A percentile compares a stretch with the other conserved stretches of the same genome.
Conservation (phyloP, 2,797 vertebrate species). For the Pachyuromys duprasi region DNA sequence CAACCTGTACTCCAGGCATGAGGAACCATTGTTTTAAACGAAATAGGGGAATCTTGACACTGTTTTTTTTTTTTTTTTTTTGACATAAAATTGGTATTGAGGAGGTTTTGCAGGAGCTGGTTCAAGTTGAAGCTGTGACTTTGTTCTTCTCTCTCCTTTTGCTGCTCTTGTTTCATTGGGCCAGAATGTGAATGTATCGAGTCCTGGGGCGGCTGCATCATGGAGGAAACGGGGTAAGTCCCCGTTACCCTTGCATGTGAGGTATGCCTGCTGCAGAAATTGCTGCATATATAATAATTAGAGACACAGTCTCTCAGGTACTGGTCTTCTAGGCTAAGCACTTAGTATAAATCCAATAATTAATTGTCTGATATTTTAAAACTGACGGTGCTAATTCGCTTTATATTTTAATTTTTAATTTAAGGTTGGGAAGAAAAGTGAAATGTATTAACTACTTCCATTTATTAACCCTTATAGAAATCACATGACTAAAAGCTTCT, state of each 20-base stretch:
- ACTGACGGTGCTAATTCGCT: slow-evolving; percentile 61
- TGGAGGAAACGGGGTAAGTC: slow-evolving; percentile 98
- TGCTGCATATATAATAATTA: slow-evolving; percentile 36
- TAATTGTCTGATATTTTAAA: slow-evolving; percentile 66
- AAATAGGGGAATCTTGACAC: neutral
- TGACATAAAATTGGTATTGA: slow-evolving; percentile 22
- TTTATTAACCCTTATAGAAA: slow-evolving; percentile 61
- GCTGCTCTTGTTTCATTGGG: slow-evolving; percentile 83
- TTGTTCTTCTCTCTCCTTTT: slow-evolving; percentile 65
- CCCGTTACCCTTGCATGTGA: neutral
- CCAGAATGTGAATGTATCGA: slow-evolving; percentile 97
- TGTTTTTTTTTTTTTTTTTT: neutral
- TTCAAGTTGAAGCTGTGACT: slow-evolving; percentile 54
- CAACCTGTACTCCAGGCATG: neutral
- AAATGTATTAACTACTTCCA: slow-evolving; percentile 41
- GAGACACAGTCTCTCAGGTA: slow-evolving; percentile 2
- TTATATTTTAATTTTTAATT: slow-evolving; percentile 69
- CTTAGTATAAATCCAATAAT: slow-evolving; percentile 63
- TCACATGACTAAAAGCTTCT: slow-evolving; percentile 57
- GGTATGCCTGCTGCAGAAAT: neutral
- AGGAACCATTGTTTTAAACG: slow-evolving; percentile 35
- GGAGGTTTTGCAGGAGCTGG: neutral
- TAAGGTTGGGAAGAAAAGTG: slow-evolving; percentile 60
- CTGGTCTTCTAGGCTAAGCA: slow-evolving; percentile 43
- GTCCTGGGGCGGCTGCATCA: slow-evolving; percentile 97